A percentile compares a stretch with the other conserved stretches of the same genome.
These are phyloP conservation scores for Helleia helle DNA, from an alignment of 2,888 invertebrate species.

Conservation along the genomic window DNA sequence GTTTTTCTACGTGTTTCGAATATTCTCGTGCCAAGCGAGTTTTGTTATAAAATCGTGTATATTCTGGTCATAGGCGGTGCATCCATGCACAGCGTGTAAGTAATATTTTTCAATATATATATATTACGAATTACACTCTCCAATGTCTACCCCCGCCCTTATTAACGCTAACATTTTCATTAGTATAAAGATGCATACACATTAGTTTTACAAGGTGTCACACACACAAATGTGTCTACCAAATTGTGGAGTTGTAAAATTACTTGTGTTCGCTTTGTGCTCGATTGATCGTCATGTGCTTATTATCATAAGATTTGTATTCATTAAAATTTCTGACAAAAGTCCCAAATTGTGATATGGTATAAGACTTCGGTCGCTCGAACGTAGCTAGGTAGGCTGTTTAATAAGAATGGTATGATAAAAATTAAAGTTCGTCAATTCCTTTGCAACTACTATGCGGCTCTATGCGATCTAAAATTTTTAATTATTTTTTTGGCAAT, in stretches of 20 bases:
- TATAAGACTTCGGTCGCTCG: constrained; percentile 21
- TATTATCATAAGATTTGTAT: constrained; percentile 10
- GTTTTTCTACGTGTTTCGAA: constrained; percentile 36
- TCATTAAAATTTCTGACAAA: constrained; percentile 15
- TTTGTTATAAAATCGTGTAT: constrained; percentile 56
- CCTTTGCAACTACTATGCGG: constrained; percentile 6
- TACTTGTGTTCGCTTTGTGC: background rate
- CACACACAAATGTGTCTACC: too few relatives aligned
- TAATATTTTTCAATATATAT: constrained; percentile 26
- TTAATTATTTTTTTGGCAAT: background rate
- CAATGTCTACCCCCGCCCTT: constrained; percentile 10
- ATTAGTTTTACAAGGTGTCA: background rate
- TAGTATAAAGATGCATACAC: background rate
- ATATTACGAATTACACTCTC: constrained; percentile 15
- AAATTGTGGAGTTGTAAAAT: background rate
- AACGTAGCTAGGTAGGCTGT: constrained; percentile 17
- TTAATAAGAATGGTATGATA: constrained; percentile 16
- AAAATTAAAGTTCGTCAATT: constrained; percentile 6
- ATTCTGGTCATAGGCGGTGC: constrained; percentile 66
- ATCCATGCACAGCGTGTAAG: constrained; percentile 38
- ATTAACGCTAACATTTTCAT: background rate
- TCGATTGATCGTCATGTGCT: constrained; percentile 12
- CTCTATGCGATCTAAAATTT: constrained; percentile 4
- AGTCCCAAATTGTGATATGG: constrained; percentile 30
- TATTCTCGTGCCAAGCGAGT: constrained; percentile 46